Conservation (phyloP, 2,888 invertebrate genomes). For the Callosobruchus maculatus region DNA sequence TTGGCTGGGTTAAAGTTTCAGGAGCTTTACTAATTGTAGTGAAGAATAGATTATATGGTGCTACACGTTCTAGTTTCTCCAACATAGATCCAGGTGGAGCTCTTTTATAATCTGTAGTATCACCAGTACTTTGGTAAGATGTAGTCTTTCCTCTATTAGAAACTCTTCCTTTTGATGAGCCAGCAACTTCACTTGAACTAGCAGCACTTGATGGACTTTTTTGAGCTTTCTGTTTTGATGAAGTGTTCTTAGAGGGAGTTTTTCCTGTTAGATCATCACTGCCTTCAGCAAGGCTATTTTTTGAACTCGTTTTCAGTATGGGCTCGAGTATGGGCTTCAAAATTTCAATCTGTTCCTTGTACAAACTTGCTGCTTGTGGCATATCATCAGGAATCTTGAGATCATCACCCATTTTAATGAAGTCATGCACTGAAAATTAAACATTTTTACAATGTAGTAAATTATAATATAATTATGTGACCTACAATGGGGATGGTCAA, state of each 20-base stretch:
- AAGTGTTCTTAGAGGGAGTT: background rate
- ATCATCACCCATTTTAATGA: slow-evolving; percentile 51
- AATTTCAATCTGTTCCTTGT: slow-evolving; percentile 61
- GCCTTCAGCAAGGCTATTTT: background rate
- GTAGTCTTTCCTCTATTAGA: slow-evolving; percentile 56
- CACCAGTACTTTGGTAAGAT: slow-evolving; percentile 28
- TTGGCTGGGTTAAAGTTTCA: slow-evolving; percentile 61
- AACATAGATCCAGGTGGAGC: slow-evolving; percentile 55
- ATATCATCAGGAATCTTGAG: slow-evolving; percentile 57
- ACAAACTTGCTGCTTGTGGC: slow-evolving; percentile 52
- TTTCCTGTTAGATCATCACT: too few relatives aligned
- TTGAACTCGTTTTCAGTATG: slow-evolving; percentile 1
- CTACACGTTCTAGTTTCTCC: slow-evolving; percentile 61
- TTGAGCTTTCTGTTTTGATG: background rate
- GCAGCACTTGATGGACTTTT: background rate
- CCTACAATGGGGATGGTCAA: slow-evolving; percentile 76
- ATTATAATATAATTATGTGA: slow-evolving; percentile 16
- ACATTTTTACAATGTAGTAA: background rate
- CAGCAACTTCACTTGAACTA: background rate
- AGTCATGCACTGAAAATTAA: slow-evolving; percentile 59
- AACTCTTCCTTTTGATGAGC: slow-evolving; percentile 2
- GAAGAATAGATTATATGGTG: slow-evolving; percentile 74
- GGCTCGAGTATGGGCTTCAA: slow-evolving; percentile 37
- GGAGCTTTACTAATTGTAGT: slow-evolving; percentile 65
- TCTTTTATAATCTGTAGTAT: slow-evolving; percentile 1